phyloP scores from a whole-genome alignment of 1,140 invertebrate genomes.

The Aphelenchoides fujianensis region DNA sequence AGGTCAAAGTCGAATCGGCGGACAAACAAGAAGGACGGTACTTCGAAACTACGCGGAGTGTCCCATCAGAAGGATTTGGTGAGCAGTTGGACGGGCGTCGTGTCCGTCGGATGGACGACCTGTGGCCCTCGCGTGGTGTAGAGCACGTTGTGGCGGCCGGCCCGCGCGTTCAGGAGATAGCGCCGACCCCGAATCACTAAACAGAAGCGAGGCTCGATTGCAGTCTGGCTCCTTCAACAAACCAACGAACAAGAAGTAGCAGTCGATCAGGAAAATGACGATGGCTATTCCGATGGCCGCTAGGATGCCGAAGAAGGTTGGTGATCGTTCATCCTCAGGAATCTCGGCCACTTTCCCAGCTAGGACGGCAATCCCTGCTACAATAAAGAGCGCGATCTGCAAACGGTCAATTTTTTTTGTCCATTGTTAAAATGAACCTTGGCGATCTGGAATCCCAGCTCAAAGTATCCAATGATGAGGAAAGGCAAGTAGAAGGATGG shows the following conservation, averaged over 20 bases:
- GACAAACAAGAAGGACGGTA: too few species aligned
- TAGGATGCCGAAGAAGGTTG: neutral
- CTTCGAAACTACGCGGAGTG: too few species aligned
- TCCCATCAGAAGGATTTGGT: too few species aligned
- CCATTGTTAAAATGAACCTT: neutral
- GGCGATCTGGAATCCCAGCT: neutral
- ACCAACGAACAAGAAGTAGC: neutral
- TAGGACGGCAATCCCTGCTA: neutral
- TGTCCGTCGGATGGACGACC: neutral
- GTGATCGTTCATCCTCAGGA: neutral
- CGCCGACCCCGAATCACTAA: neutral
- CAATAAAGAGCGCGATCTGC: too few species aligned
- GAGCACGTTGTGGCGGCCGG: neutral
- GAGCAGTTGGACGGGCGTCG: too few species aligned
- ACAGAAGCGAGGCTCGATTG: too few species aligned
- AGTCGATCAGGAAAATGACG: neutral
- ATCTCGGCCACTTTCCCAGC: neutral
- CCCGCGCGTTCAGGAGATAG: neutral
- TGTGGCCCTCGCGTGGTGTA: neutral
- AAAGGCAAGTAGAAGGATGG: neutral
- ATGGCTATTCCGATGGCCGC: neutral
- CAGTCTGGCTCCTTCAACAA: too few species aligned
- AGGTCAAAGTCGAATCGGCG: too few species aligned
- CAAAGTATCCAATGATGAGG: neutral
- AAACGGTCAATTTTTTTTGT: too few species aligned